These are phyloP conservation scores for Rallus limicola DNA, from an alignment of 2,113 vertebrate species.

Conservation along the genomic window DNA sequence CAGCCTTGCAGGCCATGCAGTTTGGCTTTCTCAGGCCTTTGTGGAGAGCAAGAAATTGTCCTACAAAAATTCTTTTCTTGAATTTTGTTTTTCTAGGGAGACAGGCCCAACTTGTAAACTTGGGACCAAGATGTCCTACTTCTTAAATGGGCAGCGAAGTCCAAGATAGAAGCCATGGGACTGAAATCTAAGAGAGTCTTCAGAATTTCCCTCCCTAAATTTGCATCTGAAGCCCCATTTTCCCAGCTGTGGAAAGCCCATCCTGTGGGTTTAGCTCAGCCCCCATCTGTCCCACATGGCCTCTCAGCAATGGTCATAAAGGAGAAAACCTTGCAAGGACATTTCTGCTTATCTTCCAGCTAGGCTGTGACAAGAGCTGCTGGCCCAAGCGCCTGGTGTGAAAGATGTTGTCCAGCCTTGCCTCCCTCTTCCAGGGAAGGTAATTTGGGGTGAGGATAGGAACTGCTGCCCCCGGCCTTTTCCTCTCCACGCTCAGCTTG, in stretches of 20 bases:
- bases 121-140: neutral
- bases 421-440: neutral
- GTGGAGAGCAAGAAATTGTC: constrained; percentile 15
- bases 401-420: neutral
- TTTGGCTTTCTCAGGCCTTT: neutral
- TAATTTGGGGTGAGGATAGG: neutral
- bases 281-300: neutral
- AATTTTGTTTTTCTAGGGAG: neutral
- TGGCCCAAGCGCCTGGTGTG: neutral
- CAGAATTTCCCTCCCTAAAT: neutral
- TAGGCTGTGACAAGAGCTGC: neutral
- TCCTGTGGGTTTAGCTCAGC: neutral
- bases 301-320: neutral
- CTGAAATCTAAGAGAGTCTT: rapidly evolving
- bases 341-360: neutral
- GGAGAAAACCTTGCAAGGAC: neutral
- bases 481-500: neutral
- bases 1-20: neutral
- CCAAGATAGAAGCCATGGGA: neutral
- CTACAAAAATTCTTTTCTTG: neutral
- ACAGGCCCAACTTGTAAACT: neutral
- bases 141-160: neutral
- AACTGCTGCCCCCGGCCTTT: neutral
- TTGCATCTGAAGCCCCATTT: neutral
- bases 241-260: neutral